These are phyloP conservation scores for Eleginops maclovinus DNA, from an alignment of 2,113 vertebrate species.

Conservation along the genomic window DNA sequence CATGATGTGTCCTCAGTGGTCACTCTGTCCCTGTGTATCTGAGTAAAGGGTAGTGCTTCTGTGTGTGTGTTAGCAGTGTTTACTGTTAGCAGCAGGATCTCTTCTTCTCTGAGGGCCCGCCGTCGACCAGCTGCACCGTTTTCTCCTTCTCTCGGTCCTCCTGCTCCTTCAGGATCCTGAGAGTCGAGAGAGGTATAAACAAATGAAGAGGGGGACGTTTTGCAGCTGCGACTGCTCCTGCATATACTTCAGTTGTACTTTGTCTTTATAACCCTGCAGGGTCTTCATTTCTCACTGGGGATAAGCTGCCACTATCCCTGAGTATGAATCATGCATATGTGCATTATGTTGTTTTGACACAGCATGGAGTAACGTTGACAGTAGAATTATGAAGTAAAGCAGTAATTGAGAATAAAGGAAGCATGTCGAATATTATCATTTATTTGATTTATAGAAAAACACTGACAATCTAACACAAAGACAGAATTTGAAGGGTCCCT, in stretches of 20 bases:
- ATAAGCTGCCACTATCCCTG: neutral
- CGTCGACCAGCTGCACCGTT: constrained; percentile 81
- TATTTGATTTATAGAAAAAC: neutral
- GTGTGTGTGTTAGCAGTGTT: neutral
- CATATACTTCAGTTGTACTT: neutral
- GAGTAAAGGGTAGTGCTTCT: constrained; percentile 39
- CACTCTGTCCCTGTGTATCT: neutral
- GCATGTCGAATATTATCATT: neutral
- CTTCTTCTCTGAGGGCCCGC: constrained; percentile 79
- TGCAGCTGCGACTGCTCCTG: too few species aligned
- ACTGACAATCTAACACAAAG: neutral
- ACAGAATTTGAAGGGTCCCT: neutral
- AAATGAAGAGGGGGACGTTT: neutral
- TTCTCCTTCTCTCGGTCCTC: constrained; percentile 91
- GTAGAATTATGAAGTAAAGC: neutral
- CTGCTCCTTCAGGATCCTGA: constrained; percentile 89
- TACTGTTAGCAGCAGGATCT: constrained; percentile 86
- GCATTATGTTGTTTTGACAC: neutral
- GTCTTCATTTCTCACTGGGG: neutral
- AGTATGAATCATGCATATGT: neutral
- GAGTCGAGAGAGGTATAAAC: neutral
- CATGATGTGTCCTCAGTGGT: constrained; percentile 8
- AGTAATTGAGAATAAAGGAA: neutral
- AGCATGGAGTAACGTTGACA: neutral
- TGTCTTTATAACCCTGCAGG: neutral